These are phyloP conservation scores for Scylla paramamosain DNA, from an alignment of 1,140 invertebrate species.

Conservation along the genomic window DNA sequence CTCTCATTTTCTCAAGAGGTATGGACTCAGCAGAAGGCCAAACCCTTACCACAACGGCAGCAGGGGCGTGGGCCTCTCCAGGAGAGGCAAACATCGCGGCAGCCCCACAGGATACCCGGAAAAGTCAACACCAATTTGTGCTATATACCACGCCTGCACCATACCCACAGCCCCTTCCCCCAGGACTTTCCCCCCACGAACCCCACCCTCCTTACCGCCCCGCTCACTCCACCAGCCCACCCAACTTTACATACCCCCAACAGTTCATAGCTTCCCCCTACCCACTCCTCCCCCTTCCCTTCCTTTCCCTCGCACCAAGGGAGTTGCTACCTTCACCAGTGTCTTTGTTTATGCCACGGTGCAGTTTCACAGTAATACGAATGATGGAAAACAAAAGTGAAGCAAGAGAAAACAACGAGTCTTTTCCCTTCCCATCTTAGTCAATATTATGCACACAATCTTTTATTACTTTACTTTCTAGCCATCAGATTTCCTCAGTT, in stretches of 20 bases:
- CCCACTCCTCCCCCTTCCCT: background rate
- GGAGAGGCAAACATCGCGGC: background rate
- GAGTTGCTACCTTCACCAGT: too few relatives aligned
- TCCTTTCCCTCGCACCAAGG: too few relatives aligned
- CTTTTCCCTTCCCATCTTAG: too few relatives aligned
- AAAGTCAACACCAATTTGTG: background rate
- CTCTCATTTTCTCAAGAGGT: background rate
- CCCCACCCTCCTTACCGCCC: background rate
- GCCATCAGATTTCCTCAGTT: too few relatives aligned
- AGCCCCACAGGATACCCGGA: background rate
- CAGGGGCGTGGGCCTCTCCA: background rate
- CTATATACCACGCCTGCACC: background rate
- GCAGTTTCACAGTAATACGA: too few relatives aligned
- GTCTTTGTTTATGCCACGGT: too few relatives aligned
- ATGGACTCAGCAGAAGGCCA: background rate
- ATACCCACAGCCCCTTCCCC: background rate
- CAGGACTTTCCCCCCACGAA: background rate
- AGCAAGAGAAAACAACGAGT: too few relatives aligned
- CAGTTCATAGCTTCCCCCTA: background rate
- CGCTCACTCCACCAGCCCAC: background rate
- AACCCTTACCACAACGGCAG: background rate
- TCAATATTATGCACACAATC: too few relatives aligned
- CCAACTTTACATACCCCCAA: background rate
- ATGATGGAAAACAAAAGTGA: too few relatives aligned
- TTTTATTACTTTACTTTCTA: too few relatives aligned